Conservation (phyloP, 2,797 vertebrate species). For the Heteromormyrus szaboi region DNA sequence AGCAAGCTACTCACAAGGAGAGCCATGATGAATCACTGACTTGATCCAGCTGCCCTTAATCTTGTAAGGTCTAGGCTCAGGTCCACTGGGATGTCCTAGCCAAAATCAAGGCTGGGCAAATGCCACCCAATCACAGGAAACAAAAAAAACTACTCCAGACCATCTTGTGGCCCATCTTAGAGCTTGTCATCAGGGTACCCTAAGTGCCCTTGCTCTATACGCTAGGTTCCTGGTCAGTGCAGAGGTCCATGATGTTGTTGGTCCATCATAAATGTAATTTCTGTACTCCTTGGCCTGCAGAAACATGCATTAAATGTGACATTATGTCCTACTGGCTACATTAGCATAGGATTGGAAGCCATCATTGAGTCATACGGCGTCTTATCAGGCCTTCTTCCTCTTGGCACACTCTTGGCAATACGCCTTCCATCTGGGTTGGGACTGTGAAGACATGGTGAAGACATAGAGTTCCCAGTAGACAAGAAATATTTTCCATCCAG, state of each 20-base stretch:
- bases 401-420: neutral
- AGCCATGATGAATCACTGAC: conserved; percentile 14
- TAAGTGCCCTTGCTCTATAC: neutral
- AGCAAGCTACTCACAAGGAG: neutral
- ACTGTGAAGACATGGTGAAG: neutral
- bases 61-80: neutral
- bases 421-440: neutral
- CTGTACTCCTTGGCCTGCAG: neutral
- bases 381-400: neutral
- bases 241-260: neutral
- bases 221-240: neutral
- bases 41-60: neutral
- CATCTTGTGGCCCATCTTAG: neutral
- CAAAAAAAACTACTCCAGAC: neutral
- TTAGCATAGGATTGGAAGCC: neutral
- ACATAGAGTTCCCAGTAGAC: neutral
- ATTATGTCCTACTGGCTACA: neutral
- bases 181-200: neutral
- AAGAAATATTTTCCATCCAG: neutral
- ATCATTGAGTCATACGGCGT: neutral
- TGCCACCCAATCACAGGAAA: neutral
- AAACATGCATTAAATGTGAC: neutral
- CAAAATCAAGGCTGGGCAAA: neutral
- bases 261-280: neutral
- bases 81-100: neutral